Conservation (phyloP, 2,113 vertebrate genomes). For the Leucopsar rothschildi region DNA sequence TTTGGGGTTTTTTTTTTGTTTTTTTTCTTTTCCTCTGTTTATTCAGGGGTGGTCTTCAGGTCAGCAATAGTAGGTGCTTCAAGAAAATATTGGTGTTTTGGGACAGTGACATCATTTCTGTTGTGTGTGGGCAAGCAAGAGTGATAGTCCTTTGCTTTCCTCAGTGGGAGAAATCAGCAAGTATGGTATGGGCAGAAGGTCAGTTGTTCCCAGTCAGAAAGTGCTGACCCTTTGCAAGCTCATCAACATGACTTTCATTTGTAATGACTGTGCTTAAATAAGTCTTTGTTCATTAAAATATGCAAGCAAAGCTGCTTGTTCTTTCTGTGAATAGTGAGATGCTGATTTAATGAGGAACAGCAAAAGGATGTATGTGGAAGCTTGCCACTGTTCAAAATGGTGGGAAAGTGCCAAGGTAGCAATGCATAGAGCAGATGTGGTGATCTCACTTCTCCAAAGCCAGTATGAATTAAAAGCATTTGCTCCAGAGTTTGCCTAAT, state of each 20-base stretch:
- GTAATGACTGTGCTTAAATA: conserved; percentile 59
- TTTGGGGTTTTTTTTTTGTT: neutral
- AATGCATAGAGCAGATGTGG: neutral
- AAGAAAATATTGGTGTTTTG: conserved; percentile 48
- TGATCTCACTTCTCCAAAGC: conserved; percentile 1
- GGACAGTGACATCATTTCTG: conserved; percentile 51
- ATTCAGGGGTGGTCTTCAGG: conserved; percentile 63
- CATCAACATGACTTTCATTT: conserved; percentile 59
- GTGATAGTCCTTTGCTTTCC: conserved; percentile 42
- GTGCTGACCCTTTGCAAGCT: conserved; percentile 61
- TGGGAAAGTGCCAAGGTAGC: conserved; percentile 16
- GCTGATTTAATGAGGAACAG: conserved; percentile 50
- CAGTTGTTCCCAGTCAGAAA: conserved; percentile 52
- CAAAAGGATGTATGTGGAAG: neutral
- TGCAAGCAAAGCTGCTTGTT: conserved; percentile 55
- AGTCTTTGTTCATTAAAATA: conserved; percentile 62
- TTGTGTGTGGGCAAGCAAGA: conserved; percentile 54
- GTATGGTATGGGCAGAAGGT: conserved; percentile 44
- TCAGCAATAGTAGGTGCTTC: conserved; percentile 57
- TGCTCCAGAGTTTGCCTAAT: neutral
- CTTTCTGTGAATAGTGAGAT: neutral
- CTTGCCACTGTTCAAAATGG: neutral
- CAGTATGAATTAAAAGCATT: neutral
- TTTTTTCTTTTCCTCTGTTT: neutral
- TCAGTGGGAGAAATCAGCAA: conserved; percentile 51